Evolutionary conservation across 2,113 vertebrate species (phyloP), one percentile per base, ranked within the genome.

Genomic region (Thinocorus orbignyianus): DNA sequence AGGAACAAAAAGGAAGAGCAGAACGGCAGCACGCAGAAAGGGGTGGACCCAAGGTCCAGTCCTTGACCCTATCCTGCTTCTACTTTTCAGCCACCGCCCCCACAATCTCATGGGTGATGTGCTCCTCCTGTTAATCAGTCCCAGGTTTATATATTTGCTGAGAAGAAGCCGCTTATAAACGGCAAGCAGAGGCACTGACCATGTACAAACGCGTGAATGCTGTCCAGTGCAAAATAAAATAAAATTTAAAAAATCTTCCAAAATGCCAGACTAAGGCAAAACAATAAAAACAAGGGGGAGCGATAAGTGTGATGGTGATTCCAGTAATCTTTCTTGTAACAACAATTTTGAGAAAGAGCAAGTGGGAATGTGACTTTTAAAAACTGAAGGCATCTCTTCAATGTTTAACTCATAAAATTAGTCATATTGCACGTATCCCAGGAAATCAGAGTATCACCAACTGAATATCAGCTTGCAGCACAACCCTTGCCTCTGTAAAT

Each of bases 81-180:
- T 86, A 22, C 57, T 93, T 92, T 88, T 54, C 93, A 81, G 84
- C 88, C 92, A 86, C 93, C 68, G 1, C 91, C 77, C 61, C 66
- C 74, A 74, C 44, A 69, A 5, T 46, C 81, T 93, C 12, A 24
- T 65, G 57, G 71, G 20, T 17, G 8, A 37, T 48, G 37, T 54
- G 14, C 12, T 78, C 11, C 60, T 62, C 49, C 42, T 85, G 64
- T 88, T 92, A 88, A 88, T 60, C 33, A 80, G 64, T 77, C 30
- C 1, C 33, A 64, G 20, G 6, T 57, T 65, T 82, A 25, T 25
- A 10, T 37, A 33, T 73, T 78, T 79, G 49, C 74, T 60, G 37
- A 30, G 13, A 71, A 84, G 25, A 86, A 88, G 48, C 9, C 9
- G 10, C 8, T 74, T 64, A 48, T 11, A 66, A 73, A 57, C 8